phyloP scores from a whole-genome alignment of 2,797 vertebrate genomes.

The Spea hammondii region DNA sequence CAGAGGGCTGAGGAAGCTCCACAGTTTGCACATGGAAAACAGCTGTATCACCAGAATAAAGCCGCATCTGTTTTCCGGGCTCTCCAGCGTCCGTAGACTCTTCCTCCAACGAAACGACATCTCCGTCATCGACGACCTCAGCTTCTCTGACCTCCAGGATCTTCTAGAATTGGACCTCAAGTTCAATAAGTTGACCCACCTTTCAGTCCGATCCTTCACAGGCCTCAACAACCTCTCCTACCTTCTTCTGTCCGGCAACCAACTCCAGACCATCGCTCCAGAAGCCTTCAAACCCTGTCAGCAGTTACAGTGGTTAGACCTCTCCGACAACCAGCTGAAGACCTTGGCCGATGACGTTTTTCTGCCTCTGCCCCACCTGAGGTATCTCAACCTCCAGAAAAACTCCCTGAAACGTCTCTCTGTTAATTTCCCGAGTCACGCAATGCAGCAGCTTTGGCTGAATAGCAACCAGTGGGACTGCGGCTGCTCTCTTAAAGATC shows the following conservation, averaged over 20 bases:
- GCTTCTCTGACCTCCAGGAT: slow-evolving; percentile 79
- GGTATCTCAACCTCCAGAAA: slow-evolving; percentile 81
- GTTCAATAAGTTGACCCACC: slow-evolving; percentile 77
- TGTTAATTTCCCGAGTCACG: slow-evolving; percentile 58
- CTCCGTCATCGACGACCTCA: slow-evolving; percentile 74
- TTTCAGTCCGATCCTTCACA: slow-evolving; percentile 72
- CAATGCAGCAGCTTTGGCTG: slow-evolving; percentile 86
- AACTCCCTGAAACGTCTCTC: slow-evolving; percentile 77
- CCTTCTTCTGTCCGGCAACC: slow-evolving; percentile 84
- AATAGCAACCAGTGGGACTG: slow-evolving; percentile 91
- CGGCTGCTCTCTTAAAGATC: slow-evolving; percentile 75
- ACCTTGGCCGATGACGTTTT: slow-evolving; percentile 69
- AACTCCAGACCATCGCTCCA: slow-evolving; percentile 68
- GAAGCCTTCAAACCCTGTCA: slow-evolving; percentile 69
- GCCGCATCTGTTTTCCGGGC: slow-evolving; percentile 76
- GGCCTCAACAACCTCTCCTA: slow-evolving; percentile 88
- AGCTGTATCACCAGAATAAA: slow-evolving; percentile 80
- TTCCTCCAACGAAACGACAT: slow-evolving; percentile 86
- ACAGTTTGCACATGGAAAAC: slow-evolving; percentile 91
- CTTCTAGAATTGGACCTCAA: slow-evolving; percentile 87
- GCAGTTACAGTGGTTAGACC: slow-evolving; percentile 76
- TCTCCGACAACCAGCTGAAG: slow-evolving; percentile 75
- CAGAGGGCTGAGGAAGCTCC: slow-evolving; percentile 80
- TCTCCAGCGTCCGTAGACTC: slow-evolving; percentile 83
- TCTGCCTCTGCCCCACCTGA: slow-evolving; percentile 72